These are phyloP conservation scores for Aphaenogaster rudis DNA, from an alignment of 1,140 invertebrate genomes.

Conservation along the genomic window DNA sequence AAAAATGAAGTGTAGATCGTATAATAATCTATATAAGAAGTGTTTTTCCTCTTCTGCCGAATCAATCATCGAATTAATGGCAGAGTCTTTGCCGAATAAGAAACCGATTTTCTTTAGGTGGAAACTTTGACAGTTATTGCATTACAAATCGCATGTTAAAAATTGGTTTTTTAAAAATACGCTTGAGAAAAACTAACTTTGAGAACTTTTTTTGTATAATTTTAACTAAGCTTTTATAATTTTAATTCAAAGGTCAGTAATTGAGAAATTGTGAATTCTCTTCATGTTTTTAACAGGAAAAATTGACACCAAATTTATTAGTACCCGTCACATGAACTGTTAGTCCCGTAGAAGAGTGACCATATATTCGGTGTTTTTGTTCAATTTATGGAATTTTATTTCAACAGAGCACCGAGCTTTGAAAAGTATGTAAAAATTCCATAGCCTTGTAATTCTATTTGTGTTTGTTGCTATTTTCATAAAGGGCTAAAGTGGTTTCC, in stretches of 20 bases:
- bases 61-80: not conserved
- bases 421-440: conserved; percentile 27
- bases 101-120: not conserved
- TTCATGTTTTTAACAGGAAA: not conserved
- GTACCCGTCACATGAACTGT: not conserved
- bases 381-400: conserved; percentile 14
- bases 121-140: not conserved
- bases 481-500: conserved; percentile 48
- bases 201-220: not conserved
- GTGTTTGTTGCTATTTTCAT: conserved; percentile 33
- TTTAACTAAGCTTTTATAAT: not conserved
- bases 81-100: not conserved
- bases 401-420: not conserved
- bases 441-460: conserved; percentile 21
- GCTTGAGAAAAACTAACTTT: no score
- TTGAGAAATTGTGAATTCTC: not conserved
- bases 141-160: not conserved
- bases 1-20: conserved; percentile 12
- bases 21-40: not conserved
- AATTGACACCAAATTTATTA: conserved; percentile 8
- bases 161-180: not conserved
- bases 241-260: not conserved
- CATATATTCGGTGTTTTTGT: conserved; percentile 7
- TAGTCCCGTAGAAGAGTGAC: not conserved
- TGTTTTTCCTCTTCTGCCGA: not conserved